Evolutionary conservation across 2,888 invertebrate species (phyloP), one percentile per base, ranked within the genome.

Genomic region (Ceriagrion tenellum): DNA sequence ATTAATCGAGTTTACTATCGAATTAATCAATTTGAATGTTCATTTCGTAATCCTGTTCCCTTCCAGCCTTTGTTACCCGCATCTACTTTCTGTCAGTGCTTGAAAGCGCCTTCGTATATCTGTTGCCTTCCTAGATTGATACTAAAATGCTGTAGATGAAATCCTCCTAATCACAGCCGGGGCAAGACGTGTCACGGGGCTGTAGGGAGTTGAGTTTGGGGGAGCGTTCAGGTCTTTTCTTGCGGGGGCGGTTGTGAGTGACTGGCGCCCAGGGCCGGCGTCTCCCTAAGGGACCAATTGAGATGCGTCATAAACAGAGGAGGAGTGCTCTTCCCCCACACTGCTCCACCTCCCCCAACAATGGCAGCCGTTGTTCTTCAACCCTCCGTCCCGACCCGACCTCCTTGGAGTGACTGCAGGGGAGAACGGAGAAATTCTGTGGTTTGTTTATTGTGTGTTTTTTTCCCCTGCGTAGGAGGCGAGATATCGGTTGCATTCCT

Each of bases 401-500:
- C 81, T 35, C 12, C n/a, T n/a, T 18, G 81, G 8, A 35, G 81
- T 30, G 81, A 35, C 13, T 30, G 81, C 81, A n/a, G 81, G 81
- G 69, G 30, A n/a, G 89, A 35, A 16, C 47, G 23, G 55, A 55
- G 55, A 55, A 89, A 26, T n/a, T 13, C 8, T 47, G 47, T 23
- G 6, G 47, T 89, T 89, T 89, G 26, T 89, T 89, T 55, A 91
- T 59, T 90, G 26, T 69, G 26, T 69, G n/a, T 26, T 55, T 55
- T 59, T 55, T 55, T 16, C 59, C 2, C 20, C 35, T 13, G 16
- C 35, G 59, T 10, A 35, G 35, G 81, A 35, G 59, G 59, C 59
- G 91, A 59, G 91, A 63, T 93, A 93, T 93, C 69, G 40, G 93
- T 69, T 63, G 93, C 93, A 93, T 63, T 91, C 63, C 35, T 91